Conservation (phyloP, 1,140 invertebrate species). For the Sitobion miscanthi region DNA sequence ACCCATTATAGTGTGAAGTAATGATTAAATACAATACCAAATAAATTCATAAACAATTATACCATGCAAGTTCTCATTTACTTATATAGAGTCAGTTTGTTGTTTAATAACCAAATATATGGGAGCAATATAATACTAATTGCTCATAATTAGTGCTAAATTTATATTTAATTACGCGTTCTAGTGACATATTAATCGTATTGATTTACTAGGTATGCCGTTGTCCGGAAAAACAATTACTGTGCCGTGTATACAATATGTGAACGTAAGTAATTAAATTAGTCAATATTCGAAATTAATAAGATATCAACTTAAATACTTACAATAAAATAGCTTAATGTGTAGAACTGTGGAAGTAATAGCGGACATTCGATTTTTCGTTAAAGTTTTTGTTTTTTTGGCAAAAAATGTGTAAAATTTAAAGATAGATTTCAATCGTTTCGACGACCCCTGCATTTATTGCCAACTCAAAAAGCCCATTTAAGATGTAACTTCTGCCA, state of each 20-base stretch:
- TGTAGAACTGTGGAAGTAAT: background rate
- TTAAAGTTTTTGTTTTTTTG: background rate
- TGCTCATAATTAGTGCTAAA: background rate
- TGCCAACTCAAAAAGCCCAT: background rate
- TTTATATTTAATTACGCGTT: background rate
- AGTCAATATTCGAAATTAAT: background rate
- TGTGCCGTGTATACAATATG: background rate
- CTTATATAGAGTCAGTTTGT: background rate
- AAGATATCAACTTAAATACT: background rate
- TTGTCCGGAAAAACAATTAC: background rate
- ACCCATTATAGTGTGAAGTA: background rate
- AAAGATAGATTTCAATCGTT: background rate
- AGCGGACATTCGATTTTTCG: background rate
- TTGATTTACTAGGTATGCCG: background rate
- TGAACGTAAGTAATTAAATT: background rate
- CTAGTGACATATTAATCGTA: background rate
- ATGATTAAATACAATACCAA: background rate
- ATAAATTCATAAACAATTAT: slow-evolving; percentile 6
- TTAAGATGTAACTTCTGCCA: background rate
- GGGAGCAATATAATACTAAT: background rate
- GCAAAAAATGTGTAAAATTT: background rate
- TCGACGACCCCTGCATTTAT: background rate
- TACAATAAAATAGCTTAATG: background rate
- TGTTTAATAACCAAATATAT: background rate
- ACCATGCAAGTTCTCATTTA: background rate